phyloP scores from a whole-genome alignment of 2,113 vertebrate species.

The Apistogramma diplotaenia region DNA sequence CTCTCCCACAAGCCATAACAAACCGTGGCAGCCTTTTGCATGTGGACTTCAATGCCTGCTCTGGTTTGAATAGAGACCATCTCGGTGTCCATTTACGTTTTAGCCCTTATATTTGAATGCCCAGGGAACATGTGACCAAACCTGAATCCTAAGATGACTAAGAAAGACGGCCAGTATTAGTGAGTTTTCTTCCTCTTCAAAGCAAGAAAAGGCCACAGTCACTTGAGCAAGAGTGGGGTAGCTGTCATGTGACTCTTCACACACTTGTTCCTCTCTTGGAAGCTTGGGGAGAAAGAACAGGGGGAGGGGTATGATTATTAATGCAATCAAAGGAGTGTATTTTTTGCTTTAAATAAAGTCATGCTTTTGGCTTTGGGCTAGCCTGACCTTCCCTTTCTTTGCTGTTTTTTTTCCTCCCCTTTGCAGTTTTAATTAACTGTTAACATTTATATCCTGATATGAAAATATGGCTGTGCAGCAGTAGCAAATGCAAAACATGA shows the following conservation, averaged over 20 bases:
- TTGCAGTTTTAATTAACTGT: conserved; percentile 16
- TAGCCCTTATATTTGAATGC: conserved; percentile 42
- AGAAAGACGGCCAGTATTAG: not conserved
- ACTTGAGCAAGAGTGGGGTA: conserved; percentile 43
- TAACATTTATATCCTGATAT: conserved; percentile 34
- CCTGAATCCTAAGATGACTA: conserved; percentile 35
- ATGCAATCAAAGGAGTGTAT: conserved; percentile 68
- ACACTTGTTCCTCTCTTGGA: conserved; percentile 60
- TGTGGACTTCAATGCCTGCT: conserved; percentile 18
- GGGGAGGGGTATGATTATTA: conserved; percentile 52
- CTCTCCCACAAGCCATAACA: conserved; percentile 13
- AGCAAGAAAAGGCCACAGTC: conserved; percentile 31
- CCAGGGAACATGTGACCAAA: conserved; percentile 47
- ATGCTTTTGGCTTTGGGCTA: conserved; percentile 66
- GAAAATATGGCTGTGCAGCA: conserved; percentile 50
- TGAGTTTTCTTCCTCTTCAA: conserved; percentile 42
- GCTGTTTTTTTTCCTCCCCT: not conserved
- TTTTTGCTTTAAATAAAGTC: conserved; percentile 68
- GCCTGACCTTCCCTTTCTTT: conserved; percentile 21
- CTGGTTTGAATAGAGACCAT: conserved; percentile 49
- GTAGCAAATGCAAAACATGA: conserved; percentile 31
- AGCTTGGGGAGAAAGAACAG: conserved; percentile 26
- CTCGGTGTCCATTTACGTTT: conserved; percentile 52
- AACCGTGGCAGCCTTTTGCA: conserved; percentile 55
- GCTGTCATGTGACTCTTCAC: conserved; percentile 65